Conservation (phyloP, 2,113 vertebrate species). For the Formicarius rufipectus region DNA sequence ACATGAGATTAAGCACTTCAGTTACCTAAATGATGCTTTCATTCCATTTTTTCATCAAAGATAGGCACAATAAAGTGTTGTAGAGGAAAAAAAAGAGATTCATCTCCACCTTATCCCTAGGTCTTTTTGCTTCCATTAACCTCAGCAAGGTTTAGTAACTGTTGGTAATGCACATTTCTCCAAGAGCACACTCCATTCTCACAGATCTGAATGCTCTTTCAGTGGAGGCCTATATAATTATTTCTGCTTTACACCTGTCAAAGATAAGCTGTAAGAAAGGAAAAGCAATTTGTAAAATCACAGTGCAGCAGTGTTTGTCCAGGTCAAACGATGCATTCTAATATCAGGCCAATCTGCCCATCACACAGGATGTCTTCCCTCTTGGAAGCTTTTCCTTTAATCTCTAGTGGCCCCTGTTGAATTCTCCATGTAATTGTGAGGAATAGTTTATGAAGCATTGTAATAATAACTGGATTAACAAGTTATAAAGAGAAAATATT, state of each 20-base stretch:
- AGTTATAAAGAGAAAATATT: neutral
- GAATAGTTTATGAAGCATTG: neutral
- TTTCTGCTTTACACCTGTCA: neutral
- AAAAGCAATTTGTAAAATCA: constrained; percentile 1
- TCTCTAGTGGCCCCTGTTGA: neutral
- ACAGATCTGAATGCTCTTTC: neutral
- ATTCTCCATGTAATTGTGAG: neutral
- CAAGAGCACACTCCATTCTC: neutral
- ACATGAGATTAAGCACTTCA: neutral
- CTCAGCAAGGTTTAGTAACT: neutral
- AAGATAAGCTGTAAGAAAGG: neutral
- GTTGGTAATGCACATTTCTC: neutral
- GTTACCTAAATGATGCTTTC: neutral
- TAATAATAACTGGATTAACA: neutral
- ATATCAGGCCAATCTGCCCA: neutral
- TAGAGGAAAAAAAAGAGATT: neutral
- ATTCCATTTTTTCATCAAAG: neutral
- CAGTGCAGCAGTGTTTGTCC: neutral
- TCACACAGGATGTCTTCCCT: neutral
- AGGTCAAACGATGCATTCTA: neutral
- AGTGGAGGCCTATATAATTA: neutral
- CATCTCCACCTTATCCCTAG: neutral
- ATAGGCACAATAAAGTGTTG: neutral
- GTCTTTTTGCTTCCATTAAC: neutral
- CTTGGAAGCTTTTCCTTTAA: neutral